Conservation (phyloP, 2,888 invertebrate genomes). For the Brachyptera risi region DNA sequence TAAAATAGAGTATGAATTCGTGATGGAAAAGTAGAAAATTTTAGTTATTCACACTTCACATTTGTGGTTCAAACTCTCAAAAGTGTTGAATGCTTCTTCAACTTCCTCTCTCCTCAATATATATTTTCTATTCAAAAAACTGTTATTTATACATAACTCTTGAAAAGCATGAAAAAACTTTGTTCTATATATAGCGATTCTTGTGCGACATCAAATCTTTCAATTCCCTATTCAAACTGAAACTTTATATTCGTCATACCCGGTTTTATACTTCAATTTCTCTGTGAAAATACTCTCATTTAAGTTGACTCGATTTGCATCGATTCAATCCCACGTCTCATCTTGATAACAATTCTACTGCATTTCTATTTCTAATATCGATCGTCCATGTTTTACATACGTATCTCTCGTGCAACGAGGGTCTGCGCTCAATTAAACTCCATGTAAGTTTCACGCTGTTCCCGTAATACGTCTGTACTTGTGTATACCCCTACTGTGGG, state of each 20-base stretch:
- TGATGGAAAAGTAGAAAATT: no score
- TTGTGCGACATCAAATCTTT: constrained; percentile 12
- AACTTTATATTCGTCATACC: not conserved
- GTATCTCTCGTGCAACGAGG: not conserved
- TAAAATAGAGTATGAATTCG: no score
- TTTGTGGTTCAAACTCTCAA: not conserved
- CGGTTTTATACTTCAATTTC: not conserved
- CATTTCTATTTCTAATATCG: no score
- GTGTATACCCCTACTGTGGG: not conserved
- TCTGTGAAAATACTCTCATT: not conserved
- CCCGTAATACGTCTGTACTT: not conserved
- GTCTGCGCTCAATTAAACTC: constrained; percentile 1
- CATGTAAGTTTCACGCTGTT: not conserved
- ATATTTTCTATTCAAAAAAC: constrained; percentile 6
- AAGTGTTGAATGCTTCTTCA: constrained; percentile 2
- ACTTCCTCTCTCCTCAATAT: not conserved
- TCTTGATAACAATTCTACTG: not conserved
- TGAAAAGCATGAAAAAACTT: constrained; percentile 5
- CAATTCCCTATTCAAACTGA: not conserved
- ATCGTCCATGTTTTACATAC: no score
- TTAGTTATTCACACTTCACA: no score
- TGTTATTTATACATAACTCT: constrained; percentile 10
- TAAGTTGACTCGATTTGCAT: not conserved
- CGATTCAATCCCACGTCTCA: not conserved
- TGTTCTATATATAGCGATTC: constrained; percentile 9